Conservation (phyloP, 2,888 invertebrate species). For the Dryocosmus kuriphilus region DNA sequence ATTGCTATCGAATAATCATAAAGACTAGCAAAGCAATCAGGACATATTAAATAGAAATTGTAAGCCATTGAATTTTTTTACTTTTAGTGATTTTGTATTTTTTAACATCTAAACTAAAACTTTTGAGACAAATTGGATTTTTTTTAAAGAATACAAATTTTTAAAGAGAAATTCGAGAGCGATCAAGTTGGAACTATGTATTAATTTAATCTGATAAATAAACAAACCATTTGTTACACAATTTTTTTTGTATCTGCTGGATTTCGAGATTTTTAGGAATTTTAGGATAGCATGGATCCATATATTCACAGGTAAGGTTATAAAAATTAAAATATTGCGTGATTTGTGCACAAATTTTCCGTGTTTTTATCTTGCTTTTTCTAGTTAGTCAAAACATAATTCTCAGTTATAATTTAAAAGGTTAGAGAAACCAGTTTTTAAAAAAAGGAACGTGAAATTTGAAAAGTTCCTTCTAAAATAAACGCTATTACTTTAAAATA, state of each 20-base stretch:
- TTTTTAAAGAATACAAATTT: not conserved
- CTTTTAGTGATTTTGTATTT: not conserved
- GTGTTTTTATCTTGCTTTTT: no score
- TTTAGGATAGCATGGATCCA: not conserved
- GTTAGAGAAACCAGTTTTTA: no score
- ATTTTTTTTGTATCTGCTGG: not conserved
- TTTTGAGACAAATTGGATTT: not conserved
- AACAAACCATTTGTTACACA: not conserved
- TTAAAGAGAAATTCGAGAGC: not conserved
- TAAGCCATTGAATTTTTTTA: not conserved
- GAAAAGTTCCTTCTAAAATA: no score
- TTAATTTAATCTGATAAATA: conserved; percentile 2
- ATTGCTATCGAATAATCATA: no score
- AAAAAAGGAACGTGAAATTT: no score
- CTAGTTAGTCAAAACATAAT: no score
- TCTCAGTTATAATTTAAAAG: no score
- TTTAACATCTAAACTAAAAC: not conserved
- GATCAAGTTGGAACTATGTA: not conserved
- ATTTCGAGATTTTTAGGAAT: not conserved
- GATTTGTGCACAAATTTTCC: no score
- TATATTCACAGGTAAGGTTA: not conserved
- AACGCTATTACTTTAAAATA: no score
- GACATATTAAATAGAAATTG: not conserved
- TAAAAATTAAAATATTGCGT: not conserved
- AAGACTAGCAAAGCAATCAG: not conserved